Evolutionary conservation across 2,797 vertebrate species (phyloP), one percentile per base, ranked within the genome.

Genomic region (Sciaenops ocellatus): DNA sequence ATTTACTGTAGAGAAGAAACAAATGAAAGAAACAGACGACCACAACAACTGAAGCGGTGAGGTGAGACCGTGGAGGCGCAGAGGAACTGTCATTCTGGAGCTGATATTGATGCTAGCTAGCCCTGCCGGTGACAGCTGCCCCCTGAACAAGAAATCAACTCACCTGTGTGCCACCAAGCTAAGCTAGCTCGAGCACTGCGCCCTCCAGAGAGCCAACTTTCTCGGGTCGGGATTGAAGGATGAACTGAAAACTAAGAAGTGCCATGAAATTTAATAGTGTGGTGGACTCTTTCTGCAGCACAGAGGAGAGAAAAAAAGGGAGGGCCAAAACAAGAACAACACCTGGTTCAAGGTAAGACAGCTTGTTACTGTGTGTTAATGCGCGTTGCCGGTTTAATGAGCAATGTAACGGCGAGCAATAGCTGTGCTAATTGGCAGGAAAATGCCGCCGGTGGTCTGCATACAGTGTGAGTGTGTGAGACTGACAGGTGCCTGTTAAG

Each of bases 401-500:
- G 75, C 48, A 22, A 7, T 38, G 50, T 15, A 38, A 38, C 34
- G 34, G 34, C 8, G 2, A 38, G 34, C 34, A 38, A 8, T 17
- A 57, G 24, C 60, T 69, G 20, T 26, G 16, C 64, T 79, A 81
- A 83, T 54, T 83, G 63, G 59, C 50, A 22, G 52, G 16, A 74
- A 26, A 59, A 48, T 48, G 28, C 48, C 5, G 5, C 17, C 1
- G 57, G 24, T 47, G 34, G 46, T 59, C 26, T 20, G 59, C 22
- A 5, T 15, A 24, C 17, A 41, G 48, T 13, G 16, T n/a, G 0
- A 11, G 34, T 34, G 34, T 5, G 60, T 34, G 62, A 74, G 56
- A 73, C 46, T 76, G 78, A 12, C 81, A 79, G 68, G 30, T 50
- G 63, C 28, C 73, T 70, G 64, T 73, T 67, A 24, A 34, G 28